These are phyloP conservation scores for Pituophis catenifer DNA, from an alignment of 2,113 vertebrate genomes.

Conservation along the genomic window DNA sequence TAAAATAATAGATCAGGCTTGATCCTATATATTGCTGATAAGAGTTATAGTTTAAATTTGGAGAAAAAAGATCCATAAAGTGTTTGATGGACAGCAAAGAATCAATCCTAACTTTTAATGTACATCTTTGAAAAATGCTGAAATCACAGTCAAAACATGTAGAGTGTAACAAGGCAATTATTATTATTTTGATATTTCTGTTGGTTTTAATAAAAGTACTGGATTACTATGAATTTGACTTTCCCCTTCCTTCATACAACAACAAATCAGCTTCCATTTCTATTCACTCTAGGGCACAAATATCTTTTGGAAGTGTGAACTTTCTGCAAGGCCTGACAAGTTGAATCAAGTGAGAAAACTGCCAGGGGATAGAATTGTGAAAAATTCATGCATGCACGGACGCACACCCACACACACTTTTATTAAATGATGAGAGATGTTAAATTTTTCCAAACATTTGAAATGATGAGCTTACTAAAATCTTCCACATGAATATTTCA, in stretches of 20 bases:
- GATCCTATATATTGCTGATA: neutral
- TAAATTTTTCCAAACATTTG: neutral
- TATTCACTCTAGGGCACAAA: neutral
- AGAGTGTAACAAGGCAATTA: neutral
- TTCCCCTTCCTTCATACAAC: neutral
- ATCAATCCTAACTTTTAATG: neutral
- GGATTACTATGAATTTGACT: neutral
- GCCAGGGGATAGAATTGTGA: neutral
- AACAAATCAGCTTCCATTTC: neutral
- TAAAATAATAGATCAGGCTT: neutral
- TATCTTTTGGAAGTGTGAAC: neutral
- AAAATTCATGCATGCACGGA: neutral
- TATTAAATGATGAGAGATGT: neutral
- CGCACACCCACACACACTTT: neutral
- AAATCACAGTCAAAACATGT: neutral
- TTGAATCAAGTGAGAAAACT: neutral
- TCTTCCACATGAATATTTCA: neutral
- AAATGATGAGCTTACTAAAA: neutral
- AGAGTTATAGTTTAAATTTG: neutral
- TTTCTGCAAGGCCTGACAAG: neutral
- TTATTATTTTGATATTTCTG: neutral
- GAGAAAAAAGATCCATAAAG: neutral
- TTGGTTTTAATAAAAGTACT: neutral
- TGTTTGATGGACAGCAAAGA: neutral
- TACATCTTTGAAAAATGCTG: neutral